Evolutionary conservation across 2,888 invertebrate species (phyloP).

Genomic region (Drosophila subsilvestris): DNA sequence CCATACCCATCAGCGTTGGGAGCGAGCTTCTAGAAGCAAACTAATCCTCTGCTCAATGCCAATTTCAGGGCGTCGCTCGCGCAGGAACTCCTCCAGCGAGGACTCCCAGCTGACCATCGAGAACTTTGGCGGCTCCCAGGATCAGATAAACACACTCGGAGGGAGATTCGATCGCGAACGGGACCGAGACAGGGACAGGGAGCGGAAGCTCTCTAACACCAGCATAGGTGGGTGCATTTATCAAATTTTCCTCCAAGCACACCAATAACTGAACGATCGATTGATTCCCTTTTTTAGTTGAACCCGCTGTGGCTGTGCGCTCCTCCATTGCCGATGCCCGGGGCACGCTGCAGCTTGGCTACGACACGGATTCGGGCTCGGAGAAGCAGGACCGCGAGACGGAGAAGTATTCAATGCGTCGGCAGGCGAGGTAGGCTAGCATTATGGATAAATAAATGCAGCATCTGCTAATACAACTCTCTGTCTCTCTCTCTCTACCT

Average conservation of each 20-base stretch:
- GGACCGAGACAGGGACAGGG: slow-evolving; percentile 66
- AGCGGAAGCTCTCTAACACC: slow-evolving; percentile 84
- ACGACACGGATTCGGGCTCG: slow-evolving; percentile 86
- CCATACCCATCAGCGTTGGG: slow-evolving; percentile 5
- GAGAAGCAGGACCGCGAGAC: slow-evolving; percentile 87
- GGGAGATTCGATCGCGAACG: slow-evolving; percentile 88
- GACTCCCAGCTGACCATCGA: slow-evolving; percentile 96
- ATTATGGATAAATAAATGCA: background rate
- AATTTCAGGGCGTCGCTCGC: slow-evolving; percentile 89
- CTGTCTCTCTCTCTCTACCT: background rate
- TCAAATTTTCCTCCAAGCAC: background rate
- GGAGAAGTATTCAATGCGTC: slow-evolving; percentile 86
- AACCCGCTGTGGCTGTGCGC: slow-evolving; percentile 89
- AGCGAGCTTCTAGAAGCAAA: background rate
- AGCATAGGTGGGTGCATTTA: slow-evolving; percentile 73
- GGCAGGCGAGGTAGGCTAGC: slow-evolving; percentile 86
- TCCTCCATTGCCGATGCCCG: slow-evolving; percentile 91
- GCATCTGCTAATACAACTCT: background rate
- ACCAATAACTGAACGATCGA: background rate
- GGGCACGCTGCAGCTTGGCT: slow-evolving; percentile 88
- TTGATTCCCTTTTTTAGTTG: slow-evolving; percentile 67
- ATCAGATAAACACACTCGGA: slow-evolving; percentile 92
- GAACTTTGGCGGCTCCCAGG: slow-evolving; percentile 96
- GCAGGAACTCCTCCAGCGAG: slow-evolving; percentile 92
- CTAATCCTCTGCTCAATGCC: background rate